Evolutionary conservation across 2,797 vertebrate genomes (phyloP).

Genomic region (Acridotheres tristis): DNA sequence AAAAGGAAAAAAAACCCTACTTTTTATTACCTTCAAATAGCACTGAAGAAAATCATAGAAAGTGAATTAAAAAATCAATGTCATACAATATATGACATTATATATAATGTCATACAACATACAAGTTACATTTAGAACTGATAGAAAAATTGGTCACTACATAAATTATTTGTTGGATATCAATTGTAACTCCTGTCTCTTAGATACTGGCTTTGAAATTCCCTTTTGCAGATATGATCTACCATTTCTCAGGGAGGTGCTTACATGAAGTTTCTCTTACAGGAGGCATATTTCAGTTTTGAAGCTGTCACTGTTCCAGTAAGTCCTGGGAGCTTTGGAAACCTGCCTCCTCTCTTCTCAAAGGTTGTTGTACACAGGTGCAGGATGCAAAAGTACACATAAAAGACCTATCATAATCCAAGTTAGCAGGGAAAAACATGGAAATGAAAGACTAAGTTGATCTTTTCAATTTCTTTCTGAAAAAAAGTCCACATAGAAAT

Average conservation of each 20-base stretch:
- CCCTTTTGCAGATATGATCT: neutral
- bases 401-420: neutral
- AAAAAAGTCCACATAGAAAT: neutral
- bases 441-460: neutral
- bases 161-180: neutral
- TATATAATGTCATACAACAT: neutral
- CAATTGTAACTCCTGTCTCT: neutral
- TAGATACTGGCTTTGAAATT: neutral
- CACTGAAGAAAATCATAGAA: neutral
- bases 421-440: neutral
- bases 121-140: neutral
- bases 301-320: neutral
- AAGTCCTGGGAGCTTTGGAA: neutral
- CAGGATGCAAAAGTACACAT: neutral
- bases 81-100: neutral
- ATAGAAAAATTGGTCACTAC: neutral
- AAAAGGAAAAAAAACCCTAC: neutral
- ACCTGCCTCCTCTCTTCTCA: neutral
- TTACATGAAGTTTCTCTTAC: neutral
- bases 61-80: neutral
- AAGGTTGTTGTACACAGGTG: neutral
- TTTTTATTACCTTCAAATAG: neutral
- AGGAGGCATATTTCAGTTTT: neutral
- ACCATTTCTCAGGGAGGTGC: neutral
- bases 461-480: neutral